Evolutionary conservation across 2,113 vertebrate genomes (phyloP), one percentile per base, ranked within the genome.

Genomic region (Xyrauchen texanus): DNA sequence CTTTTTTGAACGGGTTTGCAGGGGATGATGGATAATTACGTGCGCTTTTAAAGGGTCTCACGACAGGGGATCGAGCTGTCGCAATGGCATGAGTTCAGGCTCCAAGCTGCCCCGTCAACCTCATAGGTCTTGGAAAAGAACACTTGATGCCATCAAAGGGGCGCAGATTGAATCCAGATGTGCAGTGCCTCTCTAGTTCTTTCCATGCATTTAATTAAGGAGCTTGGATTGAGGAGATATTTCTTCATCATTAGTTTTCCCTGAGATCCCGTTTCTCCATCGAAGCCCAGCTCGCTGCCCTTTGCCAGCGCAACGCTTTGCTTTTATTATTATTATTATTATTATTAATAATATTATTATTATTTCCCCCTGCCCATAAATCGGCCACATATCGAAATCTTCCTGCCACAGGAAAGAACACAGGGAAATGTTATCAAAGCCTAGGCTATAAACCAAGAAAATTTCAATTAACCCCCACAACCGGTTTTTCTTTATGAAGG

Each of bases 101-200:
- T 93, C 87, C 61, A 55, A 86, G 88, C 88, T 89, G 91, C 91
- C 91, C 92, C 87, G 92, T 90, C 91, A 91, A 92, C 94, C 90
- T 91, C 91, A 85, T 88, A 88, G 92, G 93, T 93, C 92, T 92
- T 90, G 91, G 93, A 92, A 93, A 94, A 93, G 93, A 93, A 92
- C 94, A 94, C 93, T 93, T 94, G 93, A 94, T 94, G 94, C 92
- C 94, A 95, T 96, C 95, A 96, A 96, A 96, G 94, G 87, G 87
- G 86, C 90, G 87, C 88, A 93, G 92, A 96, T 95, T 95, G 92
- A 94, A 95, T 94, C 92, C 95, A 96, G 94, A 96, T 96, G 95
- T 70, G 69, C 81, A 13, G 57, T 92, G 90, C 90, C 90, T 90
- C 88, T 89, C 89, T 81, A 77, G 61, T 92, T 89, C 91, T 93